Evolutionary conservation across 1,140 invertebrate genomes (phyloP), one percentile per base, ranked within the genome.

Genomic region (Hylyphantes graminicola): DNA sequence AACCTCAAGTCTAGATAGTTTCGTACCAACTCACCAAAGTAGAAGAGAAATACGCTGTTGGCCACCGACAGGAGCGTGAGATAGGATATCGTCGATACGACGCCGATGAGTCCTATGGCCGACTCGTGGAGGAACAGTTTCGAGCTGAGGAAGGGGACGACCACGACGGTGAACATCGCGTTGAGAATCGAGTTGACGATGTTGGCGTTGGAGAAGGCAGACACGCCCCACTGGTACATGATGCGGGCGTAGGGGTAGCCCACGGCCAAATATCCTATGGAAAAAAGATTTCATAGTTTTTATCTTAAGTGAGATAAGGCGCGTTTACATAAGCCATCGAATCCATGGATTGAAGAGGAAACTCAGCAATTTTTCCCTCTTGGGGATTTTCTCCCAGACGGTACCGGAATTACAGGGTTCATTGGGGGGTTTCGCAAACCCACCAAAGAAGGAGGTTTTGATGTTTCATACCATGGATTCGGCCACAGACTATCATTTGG

Each of bases 51-150:
- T 7, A 19, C 64, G 17, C n/a, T 19, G 12, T 19, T 12, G 21
- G 64, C 21, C 64, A 67, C 64, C 6, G 64, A 19, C n/a, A 67
- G 1, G 48, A 67, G 64, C 1, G 64, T 67, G 17, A 67, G 19
- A 7, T 67, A 21, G 21, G 64, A 13, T 0, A 67, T 67, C 7
- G 48, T 17, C 7, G 64, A 67, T 10, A 67, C 2, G 6, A 67
- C 9, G 8, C 64, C 64, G 13, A 67, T 67, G 6, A 67, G 21
- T 17, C 64, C 64, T 21, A 67, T 67, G 64, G 64, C 64, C 11
- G 64, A 17, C 48, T 67, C 64, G 48, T 67, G 64, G 7, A 67
- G n/a, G n/a, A 67, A 35, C 7, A 67, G 17, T 35, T 67, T 67
- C 12, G 19, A 13, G 21, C 21, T 67, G n/a, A 67, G 21, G 13